Conservation (phyloP, 2,888 invertebrate species). For the Mesorhabditis belari region DNA sequence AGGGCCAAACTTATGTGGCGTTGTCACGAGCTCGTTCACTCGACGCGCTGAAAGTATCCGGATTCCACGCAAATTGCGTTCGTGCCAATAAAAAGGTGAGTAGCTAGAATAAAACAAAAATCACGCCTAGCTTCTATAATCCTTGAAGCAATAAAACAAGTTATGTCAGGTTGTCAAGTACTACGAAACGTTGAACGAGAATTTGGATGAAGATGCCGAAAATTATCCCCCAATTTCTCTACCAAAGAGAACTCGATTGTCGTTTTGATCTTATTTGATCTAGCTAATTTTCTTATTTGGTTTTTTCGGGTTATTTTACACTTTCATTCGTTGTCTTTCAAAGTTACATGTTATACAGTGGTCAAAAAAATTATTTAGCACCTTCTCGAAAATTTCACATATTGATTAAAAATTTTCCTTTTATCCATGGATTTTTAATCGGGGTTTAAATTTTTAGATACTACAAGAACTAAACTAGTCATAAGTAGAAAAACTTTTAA, state of each 20-base stretch:
- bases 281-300: no score
- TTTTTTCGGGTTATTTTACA: no score
- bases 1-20: conserved; percentile 92
- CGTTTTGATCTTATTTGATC: background rate
- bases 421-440: no score
- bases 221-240: background rate
- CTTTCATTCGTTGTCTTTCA: no score
- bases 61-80: conserved; percentile 27
- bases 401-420: no score
- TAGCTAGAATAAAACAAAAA: no score
- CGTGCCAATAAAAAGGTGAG: conserved; percentile 26
- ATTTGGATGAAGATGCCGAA: background rate
- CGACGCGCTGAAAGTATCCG: conserved; percentile 41
- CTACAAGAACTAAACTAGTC: no score
- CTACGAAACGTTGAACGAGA: conserved; percentile 4
- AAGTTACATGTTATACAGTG: no score
- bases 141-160: background rate
- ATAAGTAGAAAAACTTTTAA: no score
- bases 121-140: background rate
- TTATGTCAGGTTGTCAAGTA: conserved; percentile 17
- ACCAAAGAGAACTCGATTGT: background rate
- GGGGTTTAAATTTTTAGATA: no score
- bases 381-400: no score
- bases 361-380: no score
- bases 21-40: conserved; percentile 82